Evolutionary conservation across 1,140 invertebrate genomes (phyloP), one percentile per base, ranked within the genome.

Genomic region (Pseudomyrmex pallidus): DNA sequence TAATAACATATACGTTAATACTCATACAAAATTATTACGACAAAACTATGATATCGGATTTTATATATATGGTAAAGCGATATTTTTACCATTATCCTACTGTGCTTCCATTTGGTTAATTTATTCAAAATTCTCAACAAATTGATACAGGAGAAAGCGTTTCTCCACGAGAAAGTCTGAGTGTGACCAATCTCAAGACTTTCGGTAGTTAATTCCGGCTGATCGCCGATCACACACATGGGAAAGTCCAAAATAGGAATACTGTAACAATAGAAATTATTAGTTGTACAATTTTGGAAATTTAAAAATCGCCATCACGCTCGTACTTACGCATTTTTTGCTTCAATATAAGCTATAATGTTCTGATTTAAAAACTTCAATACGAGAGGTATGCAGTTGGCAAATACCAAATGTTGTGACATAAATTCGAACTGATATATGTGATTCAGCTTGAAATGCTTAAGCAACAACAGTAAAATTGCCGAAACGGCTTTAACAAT

Each of bases 351-450:
- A 56, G 97, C 97, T 89, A 98, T 96, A 83, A 99, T 99, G 91
- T 99, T 99, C 93, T 99, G 99, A 95, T 99, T 99, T 91, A 99
- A 98, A 95, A 99, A 99, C 92, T 99, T 99, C 13, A 99, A 95
- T 25, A 99, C 98, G 22, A 99, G 94, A 7, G 99, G 99, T 93
- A 99, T 99, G 93, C 99, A 99, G 94, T 99, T 99, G 76, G 99
- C 99, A 95, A 99, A 99, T 13, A 99, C 99, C 70, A 99, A 95
- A 95, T 99, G 99, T 93, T 99, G 99, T 2, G 98, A 98, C 96
- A 99, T 99, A 92, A 99, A 99, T 94, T 99, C 99, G 95, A 99
- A 99, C 94, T 99, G 98, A 94, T 99, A 99, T 13, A 99, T 96
- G 94, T 99, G 99, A 95, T 99, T 99, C n/a, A 99, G 95, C 95